Base-by-base conservation (phyloP, 1,140 invertebrate species). In the Papilio polytes region DNA sequence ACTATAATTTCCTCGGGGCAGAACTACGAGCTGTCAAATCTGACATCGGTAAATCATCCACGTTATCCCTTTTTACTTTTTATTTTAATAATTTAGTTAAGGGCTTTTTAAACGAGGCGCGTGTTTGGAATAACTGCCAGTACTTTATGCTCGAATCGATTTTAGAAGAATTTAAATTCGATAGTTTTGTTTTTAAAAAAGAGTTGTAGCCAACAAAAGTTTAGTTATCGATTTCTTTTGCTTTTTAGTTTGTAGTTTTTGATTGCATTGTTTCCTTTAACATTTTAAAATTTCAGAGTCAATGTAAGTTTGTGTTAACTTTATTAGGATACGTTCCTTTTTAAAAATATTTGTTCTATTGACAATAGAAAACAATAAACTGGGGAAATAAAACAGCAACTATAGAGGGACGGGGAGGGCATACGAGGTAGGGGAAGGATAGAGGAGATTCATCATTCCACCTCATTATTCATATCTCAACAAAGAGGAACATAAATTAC, bases 401-500 rank as follows among this genome's bases (percentile, higher is more conserved):
- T 87, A 88, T 87, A 85, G 83, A 86, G 80, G 80, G 84, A n/a
- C n/a, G n/a, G 80, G 85, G 83, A 85, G 86, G 84, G 77, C 72
- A 36, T 82, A 80, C 78, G 77, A 82, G 80, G 80, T 74, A 78
- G 81, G 20, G 46, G 18, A 82, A 83, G 78, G 87, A 88, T 90
- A 88, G 86, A 82, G 66, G 80, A 89, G 85, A 92, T 92, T 89
- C 87, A 91, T 92, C 86, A 90, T 85, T 81, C 85, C 85, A 87
- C 82, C 88, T 87, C 92, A 91, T 94, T 93, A 93, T 92, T 94
- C 93, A 93, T 94, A 93, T 92, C 90, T 89, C 87, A 89, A 93
- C 91, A 92, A 91, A 92, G 92, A 90, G 86, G 85, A 85, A 89
- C 87, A 94, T 94, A 93, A 93, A 94, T 94, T 92, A 94, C 88